Evolutionary conservation across 2,888 invertebrate species (phyloP).

Genomic region (Cylindroiulus punctatus): DNA sequence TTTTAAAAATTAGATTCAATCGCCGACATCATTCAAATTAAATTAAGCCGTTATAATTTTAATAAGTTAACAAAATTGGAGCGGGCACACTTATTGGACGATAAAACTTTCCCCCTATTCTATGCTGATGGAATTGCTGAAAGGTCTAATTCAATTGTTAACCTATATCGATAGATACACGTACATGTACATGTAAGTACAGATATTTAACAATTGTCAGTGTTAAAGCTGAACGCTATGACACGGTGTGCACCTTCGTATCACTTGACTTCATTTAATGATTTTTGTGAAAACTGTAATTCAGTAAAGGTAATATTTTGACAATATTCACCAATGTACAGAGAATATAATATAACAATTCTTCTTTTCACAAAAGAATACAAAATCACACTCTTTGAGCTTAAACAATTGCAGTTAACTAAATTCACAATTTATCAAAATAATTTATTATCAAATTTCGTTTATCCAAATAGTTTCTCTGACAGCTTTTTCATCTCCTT

Average conservation of each 20-base stretch:
- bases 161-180: background rate
- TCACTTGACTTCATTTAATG: too few species aligned
- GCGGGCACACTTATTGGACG: background rate
- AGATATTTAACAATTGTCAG: background rate
- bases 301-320: too few species aligned
- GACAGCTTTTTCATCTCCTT: too few species aligned
- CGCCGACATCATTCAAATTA: constrained; percentile 12
- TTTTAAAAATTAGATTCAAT: constrained; percentile 33
- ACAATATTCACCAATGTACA: too few species aligned
- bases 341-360: too few species aligned
- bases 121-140: background rate
- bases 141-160: background rate
- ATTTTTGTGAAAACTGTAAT: too few species aligned
- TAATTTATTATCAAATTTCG: too few species aligned
- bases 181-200: background rate
- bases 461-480: too few species aligned
- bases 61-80: constrained; percentile 23
- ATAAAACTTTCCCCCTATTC: background rate
- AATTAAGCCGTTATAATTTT: background rate
- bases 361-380: too few species aligned
- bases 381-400: too few species aligned
- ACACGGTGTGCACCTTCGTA: background rate
- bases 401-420: too few species aligned
- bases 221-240: background rate
- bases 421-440: too few species aligned